These are phyloP conservation scores for Drosophila prosaltans DNA, from an alignment of 1,140 invertebrate species.

Conservation along the genomic window DNA sequence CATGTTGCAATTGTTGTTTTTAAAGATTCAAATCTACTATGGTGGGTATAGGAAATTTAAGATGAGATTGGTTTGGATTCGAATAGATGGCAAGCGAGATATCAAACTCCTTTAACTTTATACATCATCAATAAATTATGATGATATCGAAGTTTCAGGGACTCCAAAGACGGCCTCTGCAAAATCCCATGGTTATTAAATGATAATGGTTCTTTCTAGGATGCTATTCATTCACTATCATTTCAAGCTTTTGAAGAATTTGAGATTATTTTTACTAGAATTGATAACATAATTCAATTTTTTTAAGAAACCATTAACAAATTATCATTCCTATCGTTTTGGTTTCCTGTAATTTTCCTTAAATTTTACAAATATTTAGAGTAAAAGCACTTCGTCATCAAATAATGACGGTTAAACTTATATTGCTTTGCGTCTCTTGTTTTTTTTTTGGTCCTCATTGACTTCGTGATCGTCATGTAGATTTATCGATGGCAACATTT, in stretches of 20 bases:
- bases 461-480: constrained; percentile 50
- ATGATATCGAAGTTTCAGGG: too few relatives aligned
- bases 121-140: too few relatives aligned
- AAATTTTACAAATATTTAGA: neutral
- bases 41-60: neutral
- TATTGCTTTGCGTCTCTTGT: neutral
- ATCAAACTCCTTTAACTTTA: neutral
- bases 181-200: too few relatives aligned
- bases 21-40: neutral
- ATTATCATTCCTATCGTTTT: too few relatives aligned
- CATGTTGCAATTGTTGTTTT: constrained; percentile 32
- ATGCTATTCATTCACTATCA: too few relatives aligned
- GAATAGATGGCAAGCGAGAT: neutral
- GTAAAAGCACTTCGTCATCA: constrained; percentile 1
- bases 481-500: constrained; percentile 40
- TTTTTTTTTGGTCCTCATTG: constrained; percentile 15
- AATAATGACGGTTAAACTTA: neutral
- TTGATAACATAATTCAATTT: too few relatives aligned
- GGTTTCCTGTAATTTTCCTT: too few relatives aligned
- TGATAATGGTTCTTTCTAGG: too few relatives aligned
- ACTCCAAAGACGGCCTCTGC: too few relatives aligned
- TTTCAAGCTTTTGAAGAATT: too few relatives aligned
- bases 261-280: too few relatives aligned
- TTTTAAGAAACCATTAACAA: too few relatives aligned
- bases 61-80: neutral